Evolutionary conservation across 2,888 invertebrate species (phyloP).

Genomic region (Hyalella azteca): DNA sequence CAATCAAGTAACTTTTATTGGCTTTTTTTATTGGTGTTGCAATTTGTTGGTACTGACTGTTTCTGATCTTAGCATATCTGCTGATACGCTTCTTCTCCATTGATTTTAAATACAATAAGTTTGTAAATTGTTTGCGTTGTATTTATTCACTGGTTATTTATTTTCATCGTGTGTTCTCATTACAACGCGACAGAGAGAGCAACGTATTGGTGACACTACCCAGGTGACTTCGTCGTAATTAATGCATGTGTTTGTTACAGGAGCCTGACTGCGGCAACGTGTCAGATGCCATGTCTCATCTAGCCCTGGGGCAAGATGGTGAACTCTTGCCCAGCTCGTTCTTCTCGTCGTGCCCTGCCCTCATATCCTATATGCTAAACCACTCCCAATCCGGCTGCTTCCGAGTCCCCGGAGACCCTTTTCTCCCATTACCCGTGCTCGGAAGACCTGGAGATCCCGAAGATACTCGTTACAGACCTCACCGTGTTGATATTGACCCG

Average conservation of each 20-base stretch:
- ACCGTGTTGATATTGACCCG: neutral
- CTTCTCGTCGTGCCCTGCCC: neutral
- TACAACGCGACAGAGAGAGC: no score
- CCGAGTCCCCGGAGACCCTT: constrained; percentile 2
- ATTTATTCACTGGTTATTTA: no score
- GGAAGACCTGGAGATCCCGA: neutral
- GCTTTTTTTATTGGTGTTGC: no score
- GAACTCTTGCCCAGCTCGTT: neutral
- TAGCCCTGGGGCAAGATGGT: no score
- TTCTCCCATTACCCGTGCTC: neutral
- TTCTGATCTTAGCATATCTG: no score
- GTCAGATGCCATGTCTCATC: neutral
- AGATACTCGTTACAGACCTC: neutral
- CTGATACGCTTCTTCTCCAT: no score
- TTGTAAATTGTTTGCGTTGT: no score
- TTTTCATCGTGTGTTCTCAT: no score
- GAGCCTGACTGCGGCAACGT: neutral
- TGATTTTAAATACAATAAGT: no score
- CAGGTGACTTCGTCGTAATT: neutral
- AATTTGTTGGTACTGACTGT: no score
- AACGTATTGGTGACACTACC: neutral
- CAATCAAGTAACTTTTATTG: no score
- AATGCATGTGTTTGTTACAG: neutral
- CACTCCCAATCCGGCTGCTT: neutral
- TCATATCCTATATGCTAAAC: constrained; percentile 12